A percentile compares a stretch with the other conserved stretches of the same genome.
Evolutionary conservation across 2,113 vertebrate genomes (phyloP).

Genomic region (Hyla sarda): DNA sequence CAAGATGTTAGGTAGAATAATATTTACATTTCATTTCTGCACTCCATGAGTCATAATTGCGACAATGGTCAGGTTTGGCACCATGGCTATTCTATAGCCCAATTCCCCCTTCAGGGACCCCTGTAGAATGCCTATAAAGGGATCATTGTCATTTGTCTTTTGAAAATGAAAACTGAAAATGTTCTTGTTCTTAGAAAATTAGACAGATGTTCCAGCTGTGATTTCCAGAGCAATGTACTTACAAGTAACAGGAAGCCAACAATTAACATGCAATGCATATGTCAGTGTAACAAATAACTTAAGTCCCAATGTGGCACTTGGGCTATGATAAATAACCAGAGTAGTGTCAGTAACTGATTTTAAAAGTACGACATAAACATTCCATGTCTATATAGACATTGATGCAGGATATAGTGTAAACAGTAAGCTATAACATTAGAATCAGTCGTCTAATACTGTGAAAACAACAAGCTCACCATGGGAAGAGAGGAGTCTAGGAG

Average conservation of each 20-base stretch:
- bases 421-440: too few species aligned
- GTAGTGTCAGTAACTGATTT: background rate
- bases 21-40: too few species aligned
- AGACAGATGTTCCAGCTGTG: constrained; percentile 21
- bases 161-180: constrained; percentile 8
- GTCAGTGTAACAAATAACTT: constrained; percentile 15
- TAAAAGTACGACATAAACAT: background rate
- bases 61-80: background rate
- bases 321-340: background rate
- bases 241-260: constrained; percentile 29
- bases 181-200: background rate
- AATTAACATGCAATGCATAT: constrained; percentile 17
- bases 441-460: too few species aligned
- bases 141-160: background rate
- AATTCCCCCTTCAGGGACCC: background rate
- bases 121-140: background rate
- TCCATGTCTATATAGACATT: background rate
- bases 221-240: constrained; percentile 2
- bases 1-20: too few species aligned
- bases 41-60: background rate
- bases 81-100: background rate
- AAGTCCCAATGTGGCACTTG: background rate
- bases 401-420: background rate
- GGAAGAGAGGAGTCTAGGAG: too few species aligned
- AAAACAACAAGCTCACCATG: too few species aligned